These are phyloP conservation scores for Aphelinus atriplicis DNA, from an alignment of 1,140 invertebrate species.

Conservation along the genomic window DNA sequence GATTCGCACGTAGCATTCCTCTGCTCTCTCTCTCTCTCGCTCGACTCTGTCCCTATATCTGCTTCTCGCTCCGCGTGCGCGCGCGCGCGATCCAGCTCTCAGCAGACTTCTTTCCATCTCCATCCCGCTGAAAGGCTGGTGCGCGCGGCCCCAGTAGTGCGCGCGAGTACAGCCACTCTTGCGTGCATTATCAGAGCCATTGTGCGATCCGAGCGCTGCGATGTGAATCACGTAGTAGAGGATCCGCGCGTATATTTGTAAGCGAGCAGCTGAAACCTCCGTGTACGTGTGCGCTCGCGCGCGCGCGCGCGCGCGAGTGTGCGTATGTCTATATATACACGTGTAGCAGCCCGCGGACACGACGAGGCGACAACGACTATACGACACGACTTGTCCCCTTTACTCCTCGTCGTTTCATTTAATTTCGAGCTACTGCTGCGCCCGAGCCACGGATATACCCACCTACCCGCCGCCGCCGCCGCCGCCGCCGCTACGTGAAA, in stretches of 20 bases:
- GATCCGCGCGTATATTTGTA: too few species aligned
- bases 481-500: constrained; percentile 28
- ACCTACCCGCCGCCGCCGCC: too few species aligned
- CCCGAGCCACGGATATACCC: neutral
- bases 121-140: constrained; percentile 22
- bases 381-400: constrained; percentile 27
- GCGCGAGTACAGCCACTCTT: constrained; percentile 8
- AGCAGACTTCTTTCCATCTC: constrained; percentile 3
- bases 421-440: constrained; percentile 10
- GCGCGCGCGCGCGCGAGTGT: too few species aligned
- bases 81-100: too few species aligned
- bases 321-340: neutral
- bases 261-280: neutral
- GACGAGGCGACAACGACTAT: neutral
- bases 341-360: too few species aligned
- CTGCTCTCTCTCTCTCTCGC: neutral
- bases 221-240: constrained; percentile 35
- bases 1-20: neutral
- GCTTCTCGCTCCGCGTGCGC: too few species aligned
- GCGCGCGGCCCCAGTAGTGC: neutral
- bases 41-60: neutral
- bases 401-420: constrained; percentile 28
- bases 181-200: constrained; percentile 34
- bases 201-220: constrained; percentile 28
- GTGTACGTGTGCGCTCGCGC: neutral